A percentile compares a stretch with the other conserved stretches of the same genome.
These are phyloP conservation scores for Cololabis saira DNA, from an alignment of 2,113 vertebrate genomes.

Conservation along the genomic window DNA sequence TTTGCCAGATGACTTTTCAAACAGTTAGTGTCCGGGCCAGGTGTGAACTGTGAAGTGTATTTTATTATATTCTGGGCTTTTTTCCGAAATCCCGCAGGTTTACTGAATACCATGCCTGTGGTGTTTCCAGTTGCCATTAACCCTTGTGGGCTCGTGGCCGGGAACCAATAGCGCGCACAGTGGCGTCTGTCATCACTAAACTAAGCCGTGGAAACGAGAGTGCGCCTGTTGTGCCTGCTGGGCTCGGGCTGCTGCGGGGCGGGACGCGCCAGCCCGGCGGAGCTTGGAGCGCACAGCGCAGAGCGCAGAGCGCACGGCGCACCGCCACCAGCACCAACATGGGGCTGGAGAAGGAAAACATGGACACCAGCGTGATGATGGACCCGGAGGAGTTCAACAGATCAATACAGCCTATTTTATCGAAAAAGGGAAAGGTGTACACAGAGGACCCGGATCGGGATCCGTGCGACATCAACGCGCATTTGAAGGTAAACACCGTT, in stretches of 20 bases:
- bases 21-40: too few relatives aligned
- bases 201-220: slow-evolving; percentile 2
- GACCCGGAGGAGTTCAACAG: slow-evolving; percentile 85
- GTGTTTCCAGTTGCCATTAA: too few relatives aligned
- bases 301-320: slow-evolving; percentile 27
- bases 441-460: slow-evolving; percentile 79
- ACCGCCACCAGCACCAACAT: slow-evolving; percentile 70
- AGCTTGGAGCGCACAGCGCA: slow-evolving; percentile 37
- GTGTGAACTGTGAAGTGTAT: too few relatives aligned
- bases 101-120: too few relatives aligned
- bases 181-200: slow-evolving; percentile 30
- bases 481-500: slow-evolving; percentile 84
- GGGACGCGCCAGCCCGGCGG: too few relatives aligned
- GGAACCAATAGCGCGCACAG: not conserved
- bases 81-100: too few relatives aligned
- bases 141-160: slow-evolving; percentile 1
- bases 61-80: too few relatives aligned
- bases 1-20: too few relatives aligned
- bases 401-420: slow-evolving; percentile 80
- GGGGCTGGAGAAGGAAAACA: slow-evolving; percentile 90
- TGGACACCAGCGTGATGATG: slow-evolving; percentile 87
- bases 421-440: slow-evolving; percentile 67
- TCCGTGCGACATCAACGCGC: slow-evolving; percentile 83
- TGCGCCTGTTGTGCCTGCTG: slow-evolving; percentile 49
- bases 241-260: slow-evolving; percentile 54